phyloP scores from a whole-genome alignment of 2,888 invertebrate genomes.

The Platerodrilus igneus region DNA sequence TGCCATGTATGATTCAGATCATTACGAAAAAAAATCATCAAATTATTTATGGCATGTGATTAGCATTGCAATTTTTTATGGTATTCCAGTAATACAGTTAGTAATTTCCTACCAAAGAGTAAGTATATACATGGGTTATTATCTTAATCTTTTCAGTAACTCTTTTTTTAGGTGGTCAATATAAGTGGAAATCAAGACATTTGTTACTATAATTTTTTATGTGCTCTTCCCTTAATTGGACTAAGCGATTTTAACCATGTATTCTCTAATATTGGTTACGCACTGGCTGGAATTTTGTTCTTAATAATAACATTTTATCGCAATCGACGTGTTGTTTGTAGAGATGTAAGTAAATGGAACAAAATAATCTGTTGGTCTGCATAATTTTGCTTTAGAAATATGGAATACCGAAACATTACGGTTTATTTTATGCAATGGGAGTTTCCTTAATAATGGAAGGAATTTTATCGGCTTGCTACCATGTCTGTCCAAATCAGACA shows the following conservation, averaged over 20 bases:
- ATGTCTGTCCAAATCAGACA: slow-evolving; percentile 82
- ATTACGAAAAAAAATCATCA: slow-evolving; percentile 54
- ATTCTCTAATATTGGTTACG: slow-evolving; percentile 77
- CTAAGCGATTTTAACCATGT: slow-evolving; percentile 84
- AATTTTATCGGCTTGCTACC: slow-evolving; percentile 79
- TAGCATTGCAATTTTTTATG: slow-evolving; percentile 79
- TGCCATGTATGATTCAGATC: background rate
- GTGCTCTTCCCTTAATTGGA: slow-evolving; percentile 70
- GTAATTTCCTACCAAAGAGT: slow-evolving; percentile 74
- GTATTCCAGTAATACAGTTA: slow-evolving; percentile 78
- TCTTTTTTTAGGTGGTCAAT: slow-evolving; percentile 58
- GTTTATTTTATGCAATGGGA: slow-evolving; percentile 83
- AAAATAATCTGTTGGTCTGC: no score
- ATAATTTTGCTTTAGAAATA: slow-evolving; percentile 52
- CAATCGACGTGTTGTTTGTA: slow-evolving; percentile 38
- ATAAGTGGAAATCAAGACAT: slow-evolving; percentile 79
- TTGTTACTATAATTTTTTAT: slow-evolving; percentile 86
- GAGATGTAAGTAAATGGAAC: slow-evolving; percentile 8
- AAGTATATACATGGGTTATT: slow-evolving; percentile 37
- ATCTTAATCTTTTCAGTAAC: slow-evolving; percentile 28
- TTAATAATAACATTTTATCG: slow-evolving; percentile 62
- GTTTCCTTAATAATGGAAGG: slow-evolving; percentile 82
- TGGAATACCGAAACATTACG: slow-evolving; percentile 75
- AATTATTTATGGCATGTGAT: slow-evolving; percentile 71
- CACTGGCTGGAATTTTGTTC: slow-evolving; percentile 73